Conservation (phyloP, 1,140 invertebrate species). For the Diorhabda sublineata region DNA sequence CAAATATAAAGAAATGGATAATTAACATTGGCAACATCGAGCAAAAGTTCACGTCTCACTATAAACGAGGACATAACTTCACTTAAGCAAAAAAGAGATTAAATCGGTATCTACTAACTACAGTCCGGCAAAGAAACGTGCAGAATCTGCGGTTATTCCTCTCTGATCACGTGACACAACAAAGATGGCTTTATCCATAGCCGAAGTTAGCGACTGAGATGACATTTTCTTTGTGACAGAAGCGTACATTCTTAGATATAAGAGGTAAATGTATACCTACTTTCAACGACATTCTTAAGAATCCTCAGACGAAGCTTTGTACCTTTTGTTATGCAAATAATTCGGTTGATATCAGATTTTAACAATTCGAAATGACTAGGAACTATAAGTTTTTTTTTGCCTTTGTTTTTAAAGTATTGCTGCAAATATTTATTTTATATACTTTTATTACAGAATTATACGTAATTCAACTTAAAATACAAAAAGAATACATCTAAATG, state of each 20-base stretch:
- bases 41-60: not conserved
- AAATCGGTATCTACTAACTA: not conserved
- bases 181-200: not conserved
- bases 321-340: not conserved
- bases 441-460: no score
- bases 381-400: no score
- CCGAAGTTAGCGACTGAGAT: not conserved
- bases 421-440: no score
- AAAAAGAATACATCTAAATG: no score
- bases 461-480: no score
- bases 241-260: not conserved
- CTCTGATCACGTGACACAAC: conserved; percentile 1
- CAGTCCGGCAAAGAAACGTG: conserved; percentile 1
- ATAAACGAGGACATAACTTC: conserved; percentile 2
- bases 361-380: no score
- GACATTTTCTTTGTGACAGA: not conserved
- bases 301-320: not conserved
- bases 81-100: not conserved
- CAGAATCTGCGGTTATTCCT: not conserved
- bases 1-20: no score
- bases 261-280: not conserved
- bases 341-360: not conserved
- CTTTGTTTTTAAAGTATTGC: no score
- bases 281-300: conserved; percentile 2
- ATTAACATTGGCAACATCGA: not conserved